phyloP scores from a whole-genome alignment of 1,140 invertebrate species.

The Scaptodrosophila lebanonensis region DNA sequence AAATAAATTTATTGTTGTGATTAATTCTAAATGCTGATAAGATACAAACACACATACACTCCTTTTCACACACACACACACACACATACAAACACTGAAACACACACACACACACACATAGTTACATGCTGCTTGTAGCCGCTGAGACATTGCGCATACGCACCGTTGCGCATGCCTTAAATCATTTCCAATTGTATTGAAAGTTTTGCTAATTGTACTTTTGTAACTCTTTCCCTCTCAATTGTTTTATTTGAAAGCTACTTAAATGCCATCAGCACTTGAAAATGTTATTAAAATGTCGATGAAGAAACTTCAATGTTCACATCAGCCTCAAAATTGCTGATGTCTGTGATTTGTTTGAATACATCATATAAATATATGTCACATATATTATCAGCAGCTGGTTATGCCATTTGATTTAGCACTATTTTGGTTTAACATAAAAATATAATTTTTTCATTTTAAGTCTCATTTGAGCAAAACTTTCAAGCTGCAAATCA shows the following conservation, averaged over 20 bases:
- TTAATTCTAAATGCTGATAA: too few relatives aligned
- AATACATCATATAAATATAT: constrained; percentile 2
- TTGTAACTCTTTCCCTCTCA: constrained; percentile 3
- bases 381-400: constrained; percentile 7
- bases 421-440: neutral
- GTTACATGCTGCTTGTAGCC: constrained; percentile 61
- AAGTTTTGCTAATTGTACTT: constrained; percentile 60
- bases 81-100: constrained; percentile 4
- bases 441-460: neutral
- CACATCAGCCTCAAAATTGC: constrained; percentile 48
- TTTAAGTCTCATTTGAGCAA: constrained; percentile 33
- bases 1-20: too few relatives aligned
- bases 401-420: constrained; percentile 9
- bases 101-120: constrained; percentile 25
- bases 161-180: constrained; percentile 31
- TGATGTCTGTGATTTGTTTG: constrained; percentile 28
- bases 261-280: constrained; percentile 63
- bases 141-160: constrained; percentile 50
- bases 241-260: neutral
- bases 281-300: constrained; percentile 54
- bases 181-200: constrained; percentile 38
- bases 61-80: constrained; percentile 38
- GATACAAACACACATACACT: too few relatives aligned
- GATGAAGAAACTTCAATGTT: constrained; percentile 1
- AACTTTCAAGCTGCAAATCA: constrained; percentile 66